Conservation (phyloP, 2,113 vertebrate genomes). For the Hystrix cristata region DNA sequence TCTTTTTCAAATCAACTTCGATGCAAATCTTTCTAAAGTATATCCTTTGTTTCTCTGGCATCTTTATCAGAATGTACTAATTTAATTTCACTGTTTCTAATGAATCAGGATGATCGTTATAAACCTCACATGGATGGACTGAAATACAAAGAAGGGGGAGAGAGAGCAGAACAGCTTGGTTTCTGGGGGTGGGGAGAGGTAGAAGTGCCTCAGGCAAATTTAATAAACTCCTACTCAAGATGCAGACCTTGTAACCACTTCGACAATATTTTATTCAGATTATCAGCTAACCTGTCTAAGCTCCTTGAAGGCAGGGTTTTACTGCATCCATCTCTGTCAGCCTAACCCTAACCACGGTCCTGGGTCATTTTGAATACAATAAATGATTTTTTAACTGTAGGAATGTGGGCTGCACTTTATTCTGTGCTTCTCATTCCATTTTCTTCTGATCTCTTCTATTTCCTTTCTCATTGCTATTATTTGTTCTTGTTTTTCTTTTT, state of each 20-base stretch:
- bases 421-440: background rate
- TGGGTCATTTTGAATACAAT: background rate
- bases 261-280: slow-evolving; percentile 74
- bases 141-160: background rate
- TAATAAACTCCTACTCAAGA: slow-evolving; percentile 75
- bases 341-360: background rate
- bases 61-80: background rate
- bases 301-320: slow-evolving; percentile 74
- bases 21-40: slow-evolving; percentile 16
- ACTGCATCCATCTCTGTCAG: slow-evolving; percentile 29
- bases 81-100: background rate
- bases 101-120: background rate
- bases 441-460: background rate
- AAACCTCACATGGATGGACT: background rate
- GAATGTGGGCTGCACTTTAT: background rate
- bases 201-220: slow-evolving; percentile 61
- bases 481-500: background rate
- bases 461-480: background rate
- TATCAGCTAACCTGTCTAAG: slow-evolving; percentile 56
- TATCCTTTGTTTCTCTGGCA: background rate
- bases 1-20: slow-evolving; percentile 3
- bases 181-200: background rate
- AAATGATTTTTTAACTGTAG: background rate
- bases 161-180: background rate
- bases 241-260: background rate